These are phyloP conservation scores for Poeciliopsis paucimaculata DNA, from an alignment of 2,797 vertebrate species.

Conservation along the genomic window DNA sequence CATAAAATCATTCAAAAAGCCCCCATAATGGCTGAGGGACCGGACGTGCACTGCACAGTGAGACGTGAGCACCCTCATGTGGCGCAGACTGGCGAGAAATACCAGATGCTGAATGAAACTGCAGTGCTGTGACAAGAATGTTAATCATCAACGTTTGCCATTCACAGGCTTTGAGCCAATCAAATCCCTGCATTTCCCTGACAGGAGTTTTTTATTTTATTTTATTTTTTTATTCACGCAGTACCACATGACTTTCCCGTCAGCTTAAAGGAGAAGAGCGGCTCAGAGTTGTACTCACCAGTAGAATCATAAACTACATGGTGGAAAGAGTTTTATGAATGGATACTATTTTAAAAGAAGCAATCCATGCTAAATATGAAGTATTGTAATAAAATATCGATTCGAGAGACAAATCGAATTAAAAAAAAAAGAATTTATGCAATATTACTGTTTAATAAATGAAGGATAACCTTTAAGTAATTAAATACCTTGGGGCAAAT, in stretches of 20 bases:
- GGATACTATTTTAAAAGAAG: conserved; percentile 51
- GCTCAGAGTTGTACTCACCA: conserved; percentile 27
- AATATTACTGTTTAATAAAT: conserved; percentile 46
- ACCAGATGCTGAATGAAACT: conserved; percentile 65
- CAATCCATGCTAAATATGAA: conserved; percentile 40
- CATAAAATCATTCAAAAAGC: conserved; percentile 28
- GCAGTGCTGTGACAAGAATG: conserved; percentile 74
- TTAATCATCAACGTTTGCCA: conserved; percentile 62
- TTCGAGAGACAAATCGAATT: not conserved
- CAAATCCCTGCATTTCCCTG: conserved; percentile 49
- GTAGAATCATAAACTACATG: conserved; percentile 22
- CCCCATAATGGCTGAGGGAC: conserved; percentile 1
- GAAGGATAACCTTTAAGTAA: conserved; percentile 51
- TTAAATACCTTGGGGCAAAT: conserved; percentile 54
- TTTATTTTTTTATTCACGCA: conserved; percentile 24
- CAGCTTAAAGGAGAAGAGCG: conserved; percentile 53
- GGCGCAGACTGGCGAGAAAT: conserved; percentile 26
- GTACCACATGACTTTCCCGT: conserved; percentile 40
- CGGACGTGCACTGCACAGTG: conserved; percentile 16
- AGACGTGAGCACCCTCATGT: conserved; percentile 57
- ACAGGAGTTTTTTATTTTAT: conserved; percentile 12
- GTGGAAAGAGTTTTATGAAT: conserved; percentile 50
- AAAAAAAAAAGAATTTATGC: conserved; percentile 34
- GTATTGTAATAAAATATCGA: conserved; percentile 21
- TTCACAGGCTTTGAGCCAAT: conserved; percentile 71